Evolutionary conservation across 2,797 vertebrate genomes (phyloP).

Genomic region (Cryptoblepharus egeriae): DNA sequence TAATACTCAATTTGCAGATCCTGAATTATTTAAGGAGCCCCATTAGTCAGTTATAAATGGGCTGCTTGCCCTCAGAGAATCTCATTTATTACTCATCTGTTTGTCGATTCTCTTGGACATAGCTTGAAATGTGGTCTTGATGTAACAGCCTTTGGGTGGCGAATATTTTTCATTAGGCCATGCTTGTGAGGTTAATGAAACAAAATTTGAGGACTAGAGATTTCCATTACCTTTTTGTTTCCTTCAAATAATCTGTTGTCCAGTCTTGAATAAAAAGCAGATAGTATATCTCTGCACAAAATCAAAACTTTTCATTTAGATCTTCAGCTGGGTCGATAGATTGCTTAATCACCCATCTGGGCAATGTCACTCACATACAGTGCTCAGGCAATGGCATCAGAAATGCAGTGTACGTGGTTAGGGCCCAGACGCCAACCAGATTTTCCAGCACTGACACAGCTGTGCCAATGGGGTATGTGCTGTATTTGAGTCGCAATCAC

Average conservation of each 20-base stretch:
- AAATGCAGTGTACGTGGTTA: too few species aligned
- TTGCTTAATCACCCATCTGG: too few species aligned
- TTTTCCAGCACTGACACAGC: too few species aligned
- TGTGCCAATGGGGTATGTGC: too few species aligned
- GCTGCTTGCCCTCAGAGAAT: conserved; percentile 34
- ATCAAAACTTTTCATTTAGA: background rate
- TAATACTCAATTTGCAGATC: conserved; percentile 34
- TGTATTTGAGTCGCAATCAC: too few species aligned
- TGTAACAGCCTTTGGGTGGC: background rate
- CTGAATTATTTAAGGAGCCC: conserved; percentile 28
- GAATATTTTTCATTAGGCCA: background rate
- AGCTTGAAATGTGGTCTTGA: conserved; percentile 8
- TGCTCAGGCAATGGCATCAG: too few species aligned
- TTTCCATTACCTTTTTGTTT: background rate
- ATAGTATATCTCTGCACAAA: background rate
- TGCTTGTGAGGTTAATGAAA: background rate
- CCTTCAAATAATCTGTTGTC: background rate
- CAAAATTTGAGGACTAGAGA: background rate
- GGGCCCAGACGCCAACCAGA: too few species aligned
- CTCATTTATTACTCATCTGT: conserved; percentile 40
- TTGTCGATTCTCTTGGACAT: conserved; percentile 37
- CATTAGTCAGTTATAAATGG: conserved; percentile 38
- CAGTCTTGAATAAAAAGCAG: background rate
- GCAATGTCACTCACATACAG: too few species aligned
- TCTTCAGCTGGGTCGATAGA: background rate